phyloP scores from a whole-genome alignment of 2,113 vertebrate species.

The Mormoops blainvillei region DNA sequence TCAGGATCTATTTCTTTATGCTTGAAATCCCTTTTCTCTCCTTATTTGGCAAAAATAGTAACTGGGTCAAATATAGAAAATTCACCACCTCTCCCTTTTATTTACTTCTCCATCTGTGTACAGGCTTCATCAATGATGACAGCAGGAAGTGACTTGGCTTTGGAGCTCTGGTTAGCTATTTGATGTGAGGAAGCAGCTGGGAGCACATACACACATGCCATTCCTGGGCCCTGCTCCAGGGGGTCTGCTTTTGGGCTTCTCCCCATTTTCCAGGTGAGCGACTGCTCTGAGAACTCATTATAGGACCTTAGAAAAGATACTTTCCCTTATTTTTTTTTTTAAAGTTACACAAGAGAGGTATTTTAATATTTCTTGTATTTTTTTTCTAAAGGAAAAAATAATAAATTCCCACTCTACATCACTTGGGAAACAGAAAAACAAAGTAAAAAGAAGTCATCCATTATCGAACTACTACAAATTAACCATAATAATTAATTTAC shows the following conservation, averaged over 20 bases:
- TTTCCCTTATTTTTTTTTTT: not conserved
- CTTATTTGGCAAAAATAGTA: slow-evolving; percentile 70
- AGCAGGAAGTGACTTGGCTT: slow-evolving; percentile 47
- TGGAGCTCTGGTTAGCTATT: slow-evolving; percentile 45
- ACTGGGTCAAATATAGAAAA: slow-evolving; percentile 72
- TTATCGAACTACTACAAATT: not conserved
- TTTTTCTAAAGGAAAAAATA: not conserved
- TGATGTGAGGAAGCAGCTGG: slow-evolving; percentile 67
- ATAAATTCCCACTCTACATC: not conserved
- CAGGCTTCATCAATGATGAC: slow-evolving; percentile 67
- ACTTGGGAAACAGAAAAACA: not conserved
- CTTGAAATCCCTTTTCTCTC: slow-evolving; percentile 58
- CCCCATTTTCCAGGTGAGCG: not conserved
- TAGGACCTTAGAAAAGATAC: not conserved
- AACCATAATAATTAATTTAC: not conserved
- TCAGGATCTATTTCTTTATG: slow-evolving; percentile 46
- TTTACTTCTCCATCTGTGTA: slow-evolving; percentile 72
- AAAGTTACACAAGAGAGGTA: not conserved
- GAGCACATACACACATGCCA: not conserved
- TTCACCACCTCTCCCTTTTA: slow-evolving; percentile 60
- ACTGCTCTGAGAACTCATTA: not conserved
- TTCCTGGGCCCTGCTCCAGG: slow-evolving; percentile 39
- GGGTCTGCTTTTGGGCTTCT: not conserved
- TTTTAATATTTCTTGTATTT: not conserved
- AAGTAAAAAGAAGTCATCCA: not conserved